These are phyloP conservation scores for Irena cyanogastra DNA, from an alignment of 2,113 vertebrate species.

Conservation along the genomic window DNA sequence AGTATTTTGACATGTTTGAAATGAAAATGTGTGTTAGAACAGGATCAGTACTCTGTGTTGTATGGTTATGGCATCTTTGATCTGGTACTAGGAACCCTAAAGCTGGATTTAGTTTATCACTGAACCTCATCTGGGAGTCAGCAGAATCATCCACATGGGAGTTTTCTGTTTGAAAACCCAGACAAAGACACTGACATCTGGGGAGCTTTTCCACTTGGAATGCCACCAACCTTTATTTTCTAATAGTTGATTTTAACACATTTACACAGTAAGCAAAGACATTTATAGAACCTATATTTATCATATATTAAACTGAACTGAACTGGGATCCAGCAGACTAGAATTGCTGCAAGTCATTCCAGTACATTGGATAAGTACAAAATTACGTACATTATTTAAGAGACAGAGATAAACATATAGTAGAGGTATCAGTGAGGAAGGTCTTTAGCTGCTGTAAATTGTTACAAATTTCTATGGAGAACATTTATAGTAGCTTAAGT, in stretches of 20 bases:
- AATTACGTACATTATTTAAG: not conserved
- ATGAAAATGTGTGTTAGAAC: not conserved
- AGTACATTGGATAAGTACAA: not conserved
- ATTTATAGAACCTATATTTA: not conserved
- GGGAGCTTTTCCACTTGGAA: not conserved
- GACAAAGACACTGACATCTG: not conserved
- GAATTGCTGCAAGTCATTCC: not conserved
- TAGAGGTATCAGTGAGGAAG: not conserved
- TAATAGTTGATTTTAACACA: not conserved
- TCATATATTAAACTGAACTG: not conserved
- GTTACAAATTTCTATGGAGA: not conserved
- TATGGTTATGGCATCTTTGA: not conserved
- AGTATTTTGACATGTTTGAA: not conserved
- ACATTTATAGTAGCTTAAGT: not conserved
- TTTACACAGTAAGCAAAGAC: not conserved
- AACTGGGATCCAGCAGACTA: not conserved
- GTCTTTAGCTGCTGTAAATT: not conserved
- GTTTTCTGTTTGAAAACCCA: not conserved
- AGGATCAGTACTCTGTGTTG: not conserved
- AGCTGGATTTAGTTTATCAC: not conserved
- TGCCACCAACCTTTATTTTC: not conserved
- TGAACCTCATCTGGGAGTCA: not conserved
- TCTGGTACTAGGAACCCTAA: not conserved
- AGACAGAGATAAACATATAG: not conserved
- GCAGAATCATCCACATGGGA: not conserved